Evolutionary conservation across 2,797 vertebrate species (phyloP).

Genomic region (Enteromius fasciolatus): DNA sequence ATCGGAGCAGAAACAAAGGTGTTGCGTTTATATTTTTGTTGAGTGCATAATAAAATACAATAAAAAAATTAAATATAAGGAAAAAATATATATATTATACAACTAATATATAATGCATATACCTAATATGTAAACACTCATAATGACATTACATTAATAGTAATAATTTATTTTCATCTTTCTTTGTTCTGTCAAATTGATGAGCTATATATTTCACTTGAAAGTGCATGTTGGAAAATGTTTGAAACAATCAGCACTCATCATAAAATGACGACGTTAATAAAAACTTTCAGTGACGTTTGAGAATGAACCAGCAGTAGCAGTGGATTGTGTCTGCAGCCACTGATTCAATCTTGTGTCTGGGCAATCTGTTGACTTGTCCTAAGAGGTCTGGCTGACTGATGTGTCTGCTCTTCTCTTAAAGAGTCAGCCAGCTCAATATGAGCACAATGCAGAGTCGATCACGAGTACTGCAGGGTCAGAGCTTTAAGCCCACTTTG

Average conservation of each 20-base stretch:
- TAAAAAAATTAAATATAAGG: no score
- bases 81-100: no score
- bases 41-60: no score
- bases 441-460: slow-evolving; percentile 63
- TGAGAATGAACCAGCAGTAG: not conserved
- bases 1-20: no score
- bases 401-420: not conserved
- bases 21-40: no score
- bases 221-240: not conserved
- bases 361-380: not conserved
- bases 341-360: slow-evolving; percentile 15
- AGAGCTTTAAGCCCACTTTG: slow-evolving; percentile 73
- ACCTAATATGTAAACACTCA: no score
- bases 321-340: not conserved
- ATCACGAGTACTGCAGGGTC: slow-evolving; percentile 69
- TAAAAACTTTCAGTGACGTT: not conserved
- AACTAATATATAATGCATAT: no score
- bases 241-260: not conserved
- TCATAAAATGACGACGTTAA: not conserved
- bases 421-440: slow-evolving; percentile 13
- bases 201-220: not conserved
- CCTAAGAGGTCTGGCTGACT: slow-evolving; percentile 18
- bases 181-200: not conserved
- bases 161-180: not conserved
- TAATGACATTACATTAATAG: no score